These are phyloP conservation scores for Ifrita kowaldi DNA, from an alignment of 2,113 vertebrate species.

Conservation along the genomic window DNA sequence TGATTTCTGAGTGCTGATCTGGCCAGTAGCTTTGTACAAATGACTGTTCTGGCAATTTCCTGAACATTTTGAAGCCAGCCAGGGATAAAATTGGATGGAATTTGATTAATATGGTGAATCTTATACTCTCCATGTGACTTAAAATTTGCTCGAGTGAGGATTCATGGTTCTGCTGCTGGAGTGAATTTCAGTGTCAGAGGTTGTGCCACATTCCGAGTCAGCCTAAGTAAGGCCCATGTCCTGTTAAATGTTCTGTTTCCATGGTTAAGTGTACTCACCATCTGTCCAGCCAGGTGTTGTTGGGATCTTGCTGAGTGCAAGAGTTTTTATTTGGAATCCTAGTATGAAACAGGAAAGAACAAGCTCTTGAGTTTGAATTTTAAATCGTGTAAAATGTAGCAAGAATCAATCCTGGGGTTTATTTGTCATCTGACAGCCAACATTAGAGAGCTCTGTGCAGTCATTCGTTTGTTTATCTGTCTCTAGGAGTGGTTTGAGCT, in stretches of 20 bases:
- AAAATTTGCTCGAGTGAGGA: neutral
- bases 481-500: neutral
- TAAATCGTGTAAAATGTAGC: neutral
- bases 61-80: neutral
- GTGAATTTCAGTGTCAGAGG: neutral
- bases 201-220: neutral
- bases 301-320: neutral
- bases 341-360: neutral
- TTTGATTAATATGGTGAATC: neutral
- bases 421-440: neutral
- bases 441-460: neutral
- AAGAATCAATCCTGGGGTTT: neutral
- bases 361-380: neutral
- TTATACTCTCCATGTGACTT: neutral
- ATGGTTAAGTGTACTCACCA: fast-evolving
- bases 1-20: neutral
- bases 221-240: neutral
- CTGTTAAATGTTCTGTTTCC: neutral
- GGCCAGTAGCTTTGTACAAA: neutral
- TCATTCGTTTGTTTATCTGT: neutral
- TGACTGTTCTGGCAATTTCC: neutral
- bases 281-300: neutral
- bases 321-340: neutral
- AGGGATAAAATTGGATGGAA: neutral
- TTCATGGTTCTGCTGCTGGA: neutral